A percentile compares a stretch with the other conserved stretches of the same genome.
Conservation (phyloP, 2,888 invertebrate species). For the Dorcus hopei region DNA sequence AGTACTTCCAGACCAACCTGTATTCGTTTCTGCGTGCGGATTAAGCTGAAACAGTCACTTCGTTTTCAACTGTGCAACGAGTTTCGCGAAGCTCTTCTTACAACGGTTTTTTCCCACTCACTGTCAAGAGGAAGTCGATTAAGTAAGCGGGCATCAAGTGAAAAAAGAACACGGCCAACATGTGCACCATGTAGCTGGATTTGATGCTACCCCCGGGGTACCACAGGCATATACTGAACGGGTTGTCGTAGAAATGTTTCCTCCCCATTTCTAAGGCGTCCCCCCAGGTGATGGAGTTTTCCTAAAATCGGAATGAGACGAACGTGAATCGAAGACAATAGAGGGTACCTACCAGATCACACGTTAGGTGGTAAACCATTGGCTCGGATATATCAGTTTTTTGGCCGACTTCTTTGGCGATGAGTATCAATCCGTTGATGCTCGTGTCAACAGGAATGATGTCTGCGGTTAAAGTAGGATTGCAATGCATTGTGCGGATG, state of each 20-base stretch:
- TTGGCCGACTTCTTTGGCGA: conserved; percentile 64
- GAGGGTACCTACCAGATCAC: conserved; percentile 17
- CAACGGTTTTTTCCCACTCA: conserved; percentile 78
- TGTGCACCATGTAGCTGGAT: conserved; percentile 65
- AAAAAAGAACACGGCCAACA: conserved; percentile 69
- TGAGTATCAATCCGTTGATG: conserved; percentile 74
- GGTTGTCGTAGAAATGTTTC: conserved; percentile 68
- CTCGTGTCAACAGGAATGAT: conserved; percentile 76
- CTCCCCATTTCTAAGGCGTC: conserved; percentile 76
- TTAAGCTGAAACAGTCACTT: conserved; percentile 60
- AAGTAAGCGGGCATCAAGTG: conserved; percentile 80
- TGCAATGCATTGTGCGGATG: conserved; percentile 79
- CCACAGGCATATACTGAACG: conserved; percentile 84
- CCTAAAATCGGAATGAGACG: conserved; percentile 31
- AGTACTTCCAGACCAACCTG: conserved; percentile 74
- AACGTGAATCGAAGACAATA: not conserved
- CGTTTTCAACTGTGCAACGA: conserved; percentile 1
- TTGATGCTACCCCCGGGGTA: conserved; percentile 79
- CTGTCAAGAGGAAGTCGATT: conserved; percentile 73
- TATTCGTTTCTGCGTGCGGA: conserved; percentile 71
- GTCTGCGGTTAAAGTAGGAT: conserved; percentile 60
- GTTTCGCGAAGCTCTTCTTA: conserved; percentile 57
- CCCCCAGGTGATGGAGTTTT: conserved; percentile 83
- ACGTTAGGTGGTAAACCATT: conserved; percentile 41
- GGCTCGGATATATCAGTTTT: conserved; percentile 27